These are phyloP conservation scores for Leucoraja erinaceus DNA, from an alignment of 2,113 vertebrate genomes.

Conservation along the genomic window DNA sequence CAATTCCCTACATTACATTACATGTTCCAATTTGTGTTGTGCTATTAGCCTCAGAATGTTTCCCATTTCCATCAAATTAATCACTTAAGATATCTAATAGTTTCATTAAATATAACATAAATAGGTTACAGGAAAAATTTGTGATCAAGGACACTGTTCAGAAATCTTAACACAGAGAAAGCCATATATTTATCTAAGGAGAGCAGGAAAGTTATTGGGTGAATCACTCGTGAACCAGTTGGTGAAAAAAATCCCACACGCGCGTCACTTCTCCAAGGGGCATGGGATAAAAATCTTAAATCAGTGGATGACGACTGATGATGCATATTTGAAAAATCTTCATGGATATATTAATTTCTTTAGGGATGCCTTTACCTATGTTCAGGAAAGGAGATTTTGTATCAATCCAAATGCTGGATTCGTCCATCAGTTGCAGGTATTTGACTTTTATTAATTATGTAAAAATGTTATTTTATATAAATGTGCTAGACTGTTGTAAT, in stretches of 20 bases:
- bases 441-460: slow-evolving; percentile 35
- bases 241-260: background rate
- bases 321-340: background rate
- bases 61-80: background rate
- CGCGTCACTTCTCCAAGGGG: background rate
- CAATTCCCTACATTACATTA: background rate
- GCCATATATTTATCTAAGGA: background rate
- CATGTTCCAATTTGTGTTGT: background rate
- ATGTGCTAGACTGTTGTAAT: background rate
- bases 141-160: background rate
- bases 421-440: slow-evolving; percentile 95
- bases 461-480: background rate
- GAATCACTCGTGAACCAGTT: background rate
- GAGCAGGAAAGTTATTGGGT: background rate
- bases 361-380: slow-evolving; percentile 94
- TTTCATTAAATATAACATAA: background rate
- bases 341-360: background rate
- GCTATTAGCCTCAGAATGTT: no score
- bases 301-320: background rate
- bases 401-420: slow-evolving; percentile 99
- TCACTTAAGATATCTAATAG: background rate
- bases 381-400: slow-evolving; percentile 97
- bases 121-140: background rate
- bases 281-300: background rate
- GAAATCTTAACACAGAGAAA: background rate